phyloP scores from a whole-genome alignment of 1,140 invertebrate genomes.

The Tetragnatha versicolor region DNA sequence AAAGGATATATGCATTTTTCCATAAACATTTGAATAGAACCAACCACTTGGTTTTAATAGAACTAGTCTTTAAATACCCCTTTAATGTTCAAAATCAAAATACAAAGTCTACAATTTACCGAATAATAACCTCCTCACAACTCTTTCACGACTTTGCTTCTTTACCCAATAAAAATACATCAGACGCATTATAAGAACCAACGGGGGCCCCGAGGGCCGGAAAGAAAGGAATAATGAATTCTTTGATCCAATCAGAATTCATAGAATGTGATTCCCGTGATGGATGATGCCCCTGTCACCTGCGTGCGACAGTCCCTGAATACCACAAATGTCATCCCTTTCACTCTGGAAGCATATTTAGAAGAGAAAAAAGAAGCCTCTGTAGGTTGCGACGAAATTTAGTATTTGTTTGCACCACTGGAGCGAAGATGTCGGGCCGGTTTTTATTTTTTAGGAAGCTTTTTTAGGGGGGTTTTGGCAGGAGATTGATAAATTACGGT shows the following conservation, averaged over 20 bases:
- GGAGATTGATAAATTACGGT: neutral
- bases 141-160: too few relatives aligned
- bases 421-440: constrained; percentile 11
- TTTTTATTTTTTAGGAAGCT: constrained; percentile 8
- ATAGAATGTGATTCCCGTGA: neutral
- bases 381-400: neutral
- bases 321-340: neutral
- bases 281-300: constrained; percentile 15
- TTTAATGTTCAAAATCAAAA: too few relatives aligned
- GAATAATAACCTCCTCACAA: too few relatives aligned
- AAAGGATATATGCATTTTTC: too few relatives aligned
- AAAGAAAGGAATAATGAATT: neutral
- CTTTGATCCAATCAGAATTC: constrained; percentile 13
- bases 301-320: neutral
- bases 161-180: too few relatives aligned
- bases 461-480: neutral
- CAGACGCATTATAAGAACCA: neutral
- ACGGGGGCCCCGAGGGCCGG: neutral
- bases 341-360: neutral
- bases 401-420: constrained; percentile 6
- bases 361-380: neutral
- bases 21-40: too few relatives aligned
- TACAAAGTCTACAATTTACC: too few relatives aligned
- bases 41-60: too few relatives aligned
- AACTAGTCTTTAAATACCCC: too few relatives aligned